Percentiles rank a stretch among this genome's conserved stretches.
These are phyloP conservation scores for Tapirus indicus DNA, from an alignment of 2,797 vertebrate species.

Conservation along the genomic window DNA sequence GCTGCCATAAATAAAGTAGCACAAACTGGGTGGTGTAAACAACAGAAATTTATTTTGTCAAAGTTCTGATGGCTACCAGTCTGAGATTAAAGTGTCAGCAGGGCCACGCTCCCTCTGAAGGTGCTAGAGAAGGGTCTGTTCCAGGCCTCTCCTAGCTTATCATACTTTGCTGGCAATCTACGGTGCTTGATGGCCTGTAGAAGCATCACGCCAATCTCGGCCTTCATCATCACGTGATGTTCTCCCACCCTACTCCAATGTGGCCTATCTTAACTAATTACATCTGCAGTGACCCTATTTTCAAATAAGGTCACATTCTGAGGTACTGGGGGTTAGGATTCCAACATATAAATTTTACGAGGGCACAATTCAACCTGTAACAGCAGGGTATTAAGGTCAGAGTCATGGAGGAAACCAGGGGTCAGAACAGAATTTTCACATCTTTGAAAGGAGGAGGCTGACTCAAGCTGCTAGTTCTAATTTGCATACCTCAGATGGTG, in stretches of 20 bases:
- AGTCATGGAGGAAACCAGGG: background rate
- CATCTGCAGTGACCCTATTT: background rate
- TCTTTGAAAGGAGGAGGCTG: background rate
- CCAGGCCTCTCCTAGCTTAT: background rate
- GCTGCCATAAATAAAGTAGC: background rate
- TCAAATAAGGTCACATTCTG: background rate
- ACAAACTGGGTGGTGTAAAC: background rate
- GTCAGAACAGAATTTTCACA: background rate
- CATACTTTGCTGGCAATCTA: background rate
- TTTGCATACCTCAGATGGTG: background rate
- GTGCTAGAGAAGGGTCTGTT: background rate
- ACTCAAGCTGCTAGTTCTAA: background rate
- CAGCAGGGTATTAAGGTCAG: background rate
- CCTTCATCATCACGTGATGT: background rate
- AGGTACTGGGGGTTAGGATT: background rate
- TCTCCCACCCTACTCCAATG: background rate
- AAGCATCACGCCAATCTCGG: background rate
- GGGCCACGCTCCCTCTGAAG: background rate
- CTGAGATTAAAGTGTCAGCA: background rate
- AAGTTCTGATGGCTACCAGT: background rate
- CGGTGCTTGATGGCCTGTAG: background rate
- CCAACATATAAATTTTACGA: background rate
- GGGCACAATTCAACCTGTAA: background rate
- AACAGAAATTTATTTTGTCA: background rate
- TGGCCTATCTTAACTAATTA: slow-evolving; percentile 1